Evolutionary conservation across 2,888 invertebrate species (phyloP).

Genomic region (Aphelenchoides bicaudatus): DNA sequence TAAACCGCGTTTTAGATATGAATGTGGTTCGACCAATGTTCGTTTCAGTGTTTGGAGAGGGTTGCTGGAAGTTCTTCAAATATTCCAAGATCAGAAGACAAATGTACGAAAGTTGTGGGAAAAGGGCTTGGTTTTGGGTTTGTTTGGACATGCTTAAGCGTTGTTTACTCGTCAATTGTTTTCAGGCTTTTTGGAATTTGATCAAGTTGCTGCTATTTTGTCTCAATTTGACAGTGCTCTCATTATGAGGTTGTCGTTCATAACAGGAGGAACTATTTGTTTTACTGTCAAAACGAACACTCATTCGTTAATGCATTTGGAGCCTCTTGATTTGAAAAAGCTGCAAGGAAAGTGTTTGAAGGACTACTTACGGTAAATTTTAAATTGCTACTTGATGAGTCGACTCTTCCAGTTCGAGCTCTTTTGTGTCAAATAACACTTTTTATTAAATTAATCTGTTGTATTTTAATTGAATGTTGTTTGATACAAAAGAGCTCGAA

Average conservation of each 20-base stretch:
- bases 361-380: conserved; percentile 57
- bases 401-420: too few species aligned
- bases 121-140: conserved; percentile 36
- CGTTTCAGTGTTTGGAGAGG: conserved; percentile 57
- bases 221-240: conserved; percentile 35
- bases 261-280: conserved; percentile 43
- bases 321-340: conserved; percentile 57
- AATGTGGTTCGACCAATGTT: conserved; percentile 48
- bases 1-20: too few species aligned
- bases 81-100: conserved; percentile 54
- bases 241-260: conserved; percentile 42
- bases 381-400: too few species aligned
- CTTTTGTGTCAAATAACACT: too few species aligned
- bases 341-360: conserved; percentile 57
- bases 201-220: conserved; percentile 30
- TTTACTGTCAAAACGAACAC: conserved; percentile 47
- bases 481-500: too few species aligned
- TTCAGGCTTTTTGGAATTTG: conserved; percentile 61
- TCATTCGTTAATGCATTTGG: conserved; percentile 53
- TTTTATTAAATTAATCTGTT: too few species aligned
- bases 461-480: too few species aligned
- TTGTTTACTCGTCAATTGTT: conserved; percentile 76
- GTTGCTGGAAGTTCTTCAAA: conserved; percentile 58
- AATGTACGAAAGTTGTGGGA: conserved; percentile 46
- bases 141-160: too few species aligned